Percentiles rank a stretch among this genome's conserved stretches.
Evolutionary conservation across 2,113 vertebrate genomes (phyloP).

Genomic region (Bungarus multicinctus): DNA sequence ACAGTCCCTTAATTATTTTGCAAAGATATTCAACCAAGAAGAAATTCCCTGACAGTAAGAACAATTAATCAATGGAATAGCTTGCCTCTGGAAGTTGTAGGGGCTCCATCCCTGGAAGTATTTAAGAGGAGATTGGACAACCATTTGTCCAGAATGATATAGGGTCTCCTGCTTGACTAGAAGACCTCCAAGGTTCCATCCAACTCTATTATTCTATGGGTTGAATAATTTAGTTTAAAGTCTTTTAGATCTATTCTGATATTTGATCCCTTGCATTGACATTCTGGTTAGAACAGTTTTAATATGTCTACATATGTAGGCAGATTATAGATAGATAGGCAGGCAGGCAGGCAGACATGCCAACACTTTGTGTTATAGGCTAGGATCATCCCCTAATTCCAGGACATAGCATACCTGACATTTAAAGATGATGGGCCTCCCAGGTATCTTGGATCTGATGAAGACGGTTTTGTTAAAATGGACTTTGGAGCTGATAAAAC

Average conservation of each 20-base stretch:
- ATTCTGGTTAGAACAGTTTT: neutral
- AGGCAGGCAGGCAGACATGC: neutral
- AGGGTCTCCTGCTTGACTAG: neutral
- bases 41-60: neutral
- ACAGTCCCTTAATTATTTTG: neutral
- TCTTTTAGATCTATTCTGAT: neutral
- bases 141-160: neutral
- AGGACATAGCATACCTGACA: slow-evolving; percentile 73
- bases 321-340: too few relatives aligned
- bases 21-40: neutral
- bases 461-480: slow-evolving; percentile 84
- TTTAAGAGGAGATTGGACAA: neutral
- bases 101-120: neutral
- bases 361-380: neutral
- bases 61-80: neutral
- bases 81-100: neutral
- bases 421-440: slow-evolving; percentile 62
- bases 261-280: neutral
- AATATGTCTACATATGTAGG: neutral
- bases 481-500: slow-evolving; percentile 78
- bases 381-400: neutral
- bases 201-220: neutral
- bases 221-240: neutral
- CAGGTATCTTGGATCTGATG: slow-evolving; percentile 77
- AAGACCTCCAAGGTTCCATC: neutral